Evolutionary conservation across 2,113 vertebrate species (phyloP), one percentile per base, ranked within the genome.

Genomic region (Phalacrocorax brasilianus): DNA sequence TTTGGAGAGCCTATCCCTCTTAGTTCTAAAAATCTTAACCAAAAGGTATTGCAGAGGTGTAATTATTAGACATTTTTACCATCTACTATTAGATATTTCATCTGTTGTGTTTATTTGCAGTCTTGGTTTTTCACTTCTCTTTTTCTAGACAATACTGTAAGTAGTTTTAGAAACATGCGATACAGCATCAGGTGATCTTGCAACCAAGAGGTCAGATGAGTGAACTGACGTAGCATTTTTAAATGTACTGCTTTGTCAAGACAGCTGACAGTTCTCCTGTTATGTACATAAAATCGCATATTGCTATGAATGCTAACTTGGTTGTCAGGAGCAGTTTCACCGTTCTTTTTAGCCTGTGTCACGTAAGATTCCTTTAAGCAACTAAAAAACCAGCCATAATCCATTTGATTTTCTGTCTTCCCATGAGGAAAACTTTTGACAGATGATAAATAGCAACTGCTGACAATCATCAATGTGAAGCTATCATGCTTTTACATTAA

Each of bases 391-490:
- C 98, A 98, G 98, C 97, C 98, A 98, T 98, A 99, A 99, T 99
- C 98, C 98, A 98, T 98, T 98, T 98, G 98, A 98, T 99, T 99
- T 99, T 98, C 98, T 99, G 98, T 98, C 98, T 99, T 98, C 98
- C 98, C 98, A 97, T n/a, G 98, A 99, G 99, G 97, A 98, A 98
- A 98, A 97, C 96, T 98, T 98, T 98, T 99, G 99, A 99, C 98
- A 99, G 98, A 98, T 99, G 99, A 99, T 99, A 99, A 99, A 99
- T 99, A 99, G 98, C 98, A 98, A 98, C 97, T 98, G 98, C 99
- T 99, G 98, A 99, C 99, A 99, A 98, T 99, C 98, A 98, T 98
- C 98, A 99, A 98, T 98, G 98, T 40, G 98, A 98, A 98, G 97
- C 98, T 97, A 98, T 98, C 98, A 97, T 93, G 96, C 98, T 98